phyloP scores from a whole-genome alignment of 1,140 invertebrate species.

The Drosophila eugracilis region DNA sequence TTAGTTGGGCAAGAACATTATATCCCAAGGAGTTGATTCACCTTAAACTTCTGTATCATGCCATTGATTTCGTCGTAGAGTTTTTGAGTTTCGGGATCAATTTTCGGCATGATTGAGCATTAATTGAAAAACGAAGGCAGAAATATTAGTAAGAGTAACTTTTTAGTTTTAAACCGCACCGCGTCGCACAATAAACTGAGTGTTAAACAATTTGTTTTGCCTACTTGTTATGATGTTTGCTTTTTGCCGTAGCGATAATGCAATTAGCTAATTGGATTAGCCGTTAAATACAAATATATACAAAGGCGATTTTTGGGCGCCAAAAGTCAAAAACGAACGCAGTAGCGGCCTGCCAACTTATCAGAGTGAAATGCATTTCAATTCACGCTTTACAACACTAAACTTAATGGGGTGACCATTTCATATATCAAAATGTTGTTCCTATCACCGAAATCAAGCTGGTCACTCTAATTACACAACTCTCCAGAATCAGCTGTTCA shows the following conservation, averaged over 20 bases:
- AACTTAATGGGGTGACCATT: not conserved
- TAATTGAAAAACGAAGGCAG: slow-evolving; percentile 16
- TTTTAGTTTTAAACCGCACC: slow-evolving; percentile 35
- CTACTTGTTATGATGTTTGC: slow-evolving; percentile 68
- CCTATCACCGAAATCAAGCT: slow-evolving; percentile 1
- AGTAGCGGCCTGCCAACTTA: not conserved
- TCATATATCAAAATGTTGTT: not conserved
- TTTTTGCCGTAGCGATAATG: slow-evolving; percentile 52
- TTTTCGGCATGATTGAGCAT: slow-evolving; percentile 87
- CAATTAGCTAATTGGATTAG: slow-evolving; percentile 84
- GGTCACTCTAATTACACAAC: slow-evolving; percentile 11
- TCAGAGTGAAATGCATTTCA: not conserved
- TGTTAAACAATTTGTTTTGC: slow-evolving; percentile 42
- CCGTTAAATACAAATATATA: slow-evolving; percentile 33
- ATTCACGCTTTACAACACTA: slow-evolving; percentile 25
- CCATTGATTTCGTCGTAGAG: slow-evolving; percentile 92
- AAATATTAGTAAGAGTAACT: slow-evolving; percentile 26
- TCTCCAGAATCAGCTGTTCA: slow-evolving; percentile 48
- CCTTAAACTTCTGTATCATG: slow-evolving; percentile 90
- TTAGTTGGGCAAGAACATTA: not conserved
- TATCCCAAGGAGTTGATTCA: slow-evolving; percentile 68
- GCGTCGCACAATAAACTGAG: slow-evolving; percentile 63
- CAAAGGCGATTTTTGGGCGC: slow-evolving; percentile 28
- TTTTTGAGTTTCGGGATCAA: slow-evolving; percentile 90
- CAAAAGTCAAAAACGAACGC: slow-evolving; percentile 12